Base-by-base conservation (phyloP, 1,140 invertebrate genomes). In the Pachypsylla venusta region DNA sequence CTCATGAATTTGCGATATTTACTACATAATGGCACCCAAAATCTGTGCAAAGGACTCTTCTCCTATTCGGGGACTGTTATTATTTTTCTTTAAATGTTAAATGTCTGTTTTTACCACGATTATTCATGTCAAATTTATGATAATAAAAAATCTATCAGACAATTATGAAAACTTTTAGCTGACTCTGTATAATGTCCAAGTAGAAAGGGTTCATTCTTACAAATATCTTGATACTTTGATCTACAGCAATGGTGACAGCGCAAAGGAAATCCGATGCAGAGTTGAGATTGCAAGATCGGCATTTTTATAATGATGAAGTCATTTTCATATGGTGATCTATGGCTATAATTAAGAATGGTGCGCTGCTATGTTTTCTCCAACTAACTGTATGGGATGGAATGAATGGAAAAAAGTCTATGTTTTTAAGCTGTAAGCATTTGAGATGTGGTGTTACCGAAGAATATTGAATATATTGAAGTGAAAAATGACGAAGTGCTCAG, bases 181-280 rank as follows among this genome's bases (percentile, higher is more conserved):
- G 27, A 54, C 27, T 2, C 27, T 54, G 24, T 26, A 54, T 26
- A 54, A 54, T 16, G 53, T 1, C 53, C 25, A 26, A 54, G 30
- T 55, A 55, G 25, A 55, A 55, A 55, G 13, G 30, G 25, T 55
- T 2, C 27, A 53, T 53, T 53, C 53, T 14, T 54, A 54, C 53
- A 54, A 54, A 26, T 54, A 54, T 54, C 53, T 54, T 25, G 24
- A 26, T 26, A 54, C 54, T 27, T 55, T 25, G 25, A 55, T 55
- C 30, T 2, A 55, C 13, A 55, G 25, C 30, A 55, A 55, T 19
- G 54, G 1, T 14, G 54, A 55, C 30, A 55, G 30, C 14, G 26
- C 13, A 55, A 55, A 16, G 30, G 25, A 55, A 27, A 55, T 55
- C 25, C 2, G 13, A 16, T 55, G 54, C 30, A 20, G 53, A 53